Conservation (phyloP, 2,888 invertebrate species). For the Oscheius onirici region DNA sequence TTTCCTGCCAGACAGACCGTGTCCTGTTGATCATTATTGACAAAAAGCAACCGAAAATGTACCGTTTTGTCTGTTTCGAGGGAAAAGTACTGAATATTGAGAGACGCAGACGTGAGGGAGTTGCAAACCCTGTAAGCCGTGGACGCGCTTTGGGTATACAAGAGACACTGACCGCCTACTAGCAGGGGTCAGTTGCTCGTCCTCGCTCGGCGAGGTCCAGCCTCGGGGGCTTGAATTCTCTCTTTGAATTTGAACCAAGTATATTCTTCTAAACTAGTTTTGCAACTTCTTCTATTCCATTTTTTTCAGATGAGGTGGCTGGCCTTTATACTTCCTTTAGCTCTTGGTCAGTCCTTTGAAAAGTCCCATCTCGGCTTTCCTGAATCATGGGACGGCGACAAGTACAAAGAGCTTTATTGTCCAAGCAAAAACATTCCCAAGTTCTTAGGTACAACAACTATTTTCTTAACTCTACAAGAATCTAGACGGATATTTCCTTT, state of each 20-base stretch:
- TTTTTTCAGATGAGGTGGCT: conserved; percentile 21
- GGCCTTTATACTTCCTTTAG: conserved; percentile 10
- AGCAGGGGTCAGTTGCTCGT: conserved; percentile 30
- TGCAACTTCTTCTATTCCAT: not conserved
- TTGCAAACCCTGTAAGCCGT: conserved; percentile 30
- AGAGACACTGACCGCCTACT: conserved; percentile 29
- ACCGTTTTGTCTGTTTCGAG: conserved; percentile 2
- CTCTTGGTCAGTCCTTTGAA: conserved; percentile 41
- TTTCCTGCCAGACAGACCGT: not conserved
- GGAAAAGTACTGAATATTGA: not conserved
- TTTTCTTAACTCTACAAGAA: conserved; percentile 2
- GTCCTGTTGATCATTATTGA: conserved; percentile 2
- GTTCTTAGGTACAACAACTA: conserved; percentile 57
- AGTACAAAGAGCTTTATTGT: conserved; percentile 68
- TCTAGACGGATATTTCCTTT: conserved; percentile 71
- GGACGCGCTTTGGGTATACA: conserved; percentile 28
- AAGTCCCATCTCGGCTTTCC: conserved; percentile 65
- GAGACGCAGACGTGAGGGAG: conserved; percentile 21
- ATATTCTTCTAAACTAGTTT: not conserved
- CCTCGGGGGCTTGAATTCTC: not conserved
- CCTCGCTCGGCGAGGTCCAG: conserved; percentile 13
- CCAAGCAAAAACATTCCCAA: conserved; percentile 69
- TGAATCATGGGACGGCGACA: conserved; percentile 71
- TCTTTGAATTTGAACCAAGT: not conserved
- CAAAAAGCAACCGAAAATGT: conserved; percentile 2